Evolutionary conservation across 2,888 invertebrate species (phyloP).

Genomic region (Agapostemon virescens): DNA sequence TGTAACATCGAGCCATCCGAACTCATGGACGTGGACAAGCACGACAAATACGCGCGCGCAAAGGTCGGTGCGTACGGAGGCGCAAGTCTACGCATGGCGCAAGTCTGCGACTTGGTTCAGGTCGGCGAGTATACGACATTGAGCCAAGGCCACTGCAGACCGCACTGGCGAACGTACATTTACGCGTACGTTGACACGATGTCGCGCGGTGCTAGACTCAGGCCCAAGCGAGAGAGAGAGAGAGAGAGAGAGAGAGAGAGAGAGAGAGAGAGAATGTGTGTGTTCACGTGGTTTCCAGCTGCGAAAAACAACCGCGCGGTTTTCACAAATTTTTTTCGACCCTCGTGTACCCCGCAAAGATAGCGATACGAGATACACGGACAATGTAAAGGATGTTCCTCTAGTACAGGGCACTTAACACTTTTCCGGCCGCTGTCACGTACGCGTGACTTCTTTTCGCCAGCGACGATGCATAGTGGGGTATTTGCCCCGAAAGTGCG

Average conservation of each 20-base stretch:
- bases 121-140: conserved; percentile 68
- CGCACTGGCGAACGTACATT: conserved; percentile 52
- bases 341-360: background rate
- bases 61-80: conserved; percentile 17
- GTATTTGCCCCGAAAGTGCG: too few relatives aligned
- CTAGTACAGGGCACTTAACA: too few relatives aligned
- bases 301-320: background rate
- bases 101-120: conserved; percentile 32
- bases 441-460: too few relatives aligned
- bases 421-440: too few relatives aligned
- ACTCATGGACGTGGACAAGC: background rate
- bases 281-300: background rate
- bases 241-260: too few relatives aligned
- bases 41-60: conserved; percentile 21
- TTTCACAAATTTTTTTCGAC: background rate
- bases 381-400: background rate
- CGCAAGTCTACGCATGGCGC: conserved; percentile 16
- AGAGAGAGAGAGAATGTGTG: too few relatives aligned
- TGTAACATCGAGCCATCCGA: background rate
- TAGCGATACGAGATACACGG: background rate
- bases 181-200: conserved; percentile 25
- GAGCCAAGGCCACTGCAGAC: conserved; percentile 71
- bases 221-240: background rate
- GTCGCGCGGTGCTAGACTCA: conserved; percentile 9
- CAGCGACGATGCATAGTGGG: too few relatives aligned